Conservation (phyloP, 64 coral and sea anemone species). For the Catalaphyllia jardinei region DNA sequence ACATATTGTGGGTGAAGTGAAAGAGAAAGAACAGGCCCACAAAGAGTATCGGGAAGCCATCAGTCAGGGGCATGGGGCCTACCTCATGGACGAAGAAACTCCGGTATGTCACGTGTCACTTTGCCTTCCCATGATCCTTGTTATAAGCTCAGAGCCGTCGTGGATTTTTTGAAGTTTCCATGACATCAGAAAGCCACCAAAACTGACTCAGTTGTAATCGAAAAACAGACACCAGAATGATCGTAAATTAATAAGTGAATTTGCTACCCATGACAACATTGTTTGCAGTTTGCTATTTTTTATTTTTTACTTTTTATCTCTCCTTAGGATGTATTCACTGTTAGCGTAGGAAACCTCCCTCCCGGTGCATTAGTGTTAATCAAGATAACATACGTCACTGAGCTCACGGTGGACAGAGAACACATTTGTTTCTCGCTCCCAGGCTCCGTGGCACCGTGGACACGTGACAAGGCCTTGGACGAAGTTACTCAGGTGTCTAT, state of each 20-base stretch:
- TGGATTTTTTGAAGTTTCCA: too few species aligned
- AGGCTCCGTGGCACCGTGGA: conserved; percentile 90
- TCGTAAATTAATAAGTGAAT: too few species aligned
- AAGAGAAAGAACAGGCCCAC: conserved; percentile 97
- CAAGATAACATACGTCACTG: conserved; percentile 92
- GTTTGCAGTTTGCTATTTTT: too few species aligned
- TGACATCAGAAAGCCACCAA: too few species aligned
- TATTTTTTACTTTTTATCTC: background rate
- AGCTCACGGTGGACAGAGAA: conserved; percentile 84
- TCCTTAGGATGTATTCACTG: conserved; percentile 91
- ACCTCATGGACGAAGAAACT: conserved; percentile 98
- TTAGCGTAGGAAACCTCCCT: conserved; percentile 97
- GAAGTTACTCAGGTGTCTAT: conserved; percentile 71
- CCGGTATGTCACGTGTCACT: conserved; percentile 58
- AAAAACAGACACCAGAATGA: too few species aligned
- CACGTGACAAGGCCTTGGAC: conserved; percentile 87
- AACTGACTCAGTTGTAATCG: too few species aligned
- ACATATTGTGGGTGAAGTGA: conserved; percentile 96
- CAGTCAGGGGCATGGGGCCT: conserved; percentile 97
- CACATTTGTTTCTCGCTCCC: conserved; percentile 87
- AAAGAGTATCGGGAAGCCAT: conserved; percentile 98
- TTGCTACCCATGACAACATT: too few species aligned
- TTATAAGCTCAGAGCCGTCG: too few species aligned
- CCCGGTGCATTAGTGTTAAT: conserved; percentile 83
- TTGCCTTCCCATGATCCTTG: too few species aligned